phyloP scores from a whole-genome alignment of 2,113 vertebrate genomes.

The Gymnarchus niloticus region DNA sequence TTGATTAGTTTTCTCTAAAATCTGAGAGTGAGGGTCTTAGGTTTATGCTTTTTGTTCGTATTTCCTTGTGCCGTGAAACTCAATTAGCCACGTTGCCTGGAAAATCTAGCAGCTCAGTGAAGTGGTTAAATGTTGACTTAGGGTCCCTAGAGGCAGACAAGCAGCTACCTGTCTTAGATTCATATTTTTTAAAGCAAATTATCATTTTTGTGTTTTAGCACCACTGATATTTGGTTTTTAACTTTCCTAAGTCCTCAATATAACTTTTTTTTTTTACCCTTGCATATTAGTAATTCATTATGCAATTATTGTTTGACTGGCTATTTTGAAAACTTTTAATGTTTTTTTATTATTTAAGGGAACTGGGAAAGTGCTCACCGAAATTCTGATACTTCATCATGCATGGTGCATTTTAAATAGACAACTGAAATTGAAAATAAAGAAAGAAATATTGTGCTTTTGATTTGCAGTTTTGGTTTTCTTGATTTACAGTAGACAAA shows the following conservation, averaged over 20 bases:
- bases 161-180: background rate
- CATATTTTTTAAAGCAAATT: background rate
- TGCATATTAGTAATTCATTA: background rate
- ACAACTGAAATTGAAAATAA: no score
- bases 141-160: background rate
- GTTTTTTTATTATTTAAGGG: background rate
- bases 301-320: background rate
- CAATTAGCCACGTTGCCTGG: background rate
- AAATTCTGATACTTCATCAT: background rate
- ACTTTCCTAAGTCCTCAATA: background rate
- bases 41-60: background rate
- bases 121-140: background rate
- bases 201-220: background rate
- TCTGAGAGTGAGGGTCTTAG: no score
- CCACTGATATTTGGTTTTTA: background rate
- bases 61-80: background rate
- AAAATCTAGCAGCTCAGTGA: background rate
- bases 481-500: background rate
- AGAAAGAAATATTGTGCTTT: no score
- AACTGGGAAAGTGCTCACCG: background rate
- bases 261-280: background rate
- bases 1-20: background rate
- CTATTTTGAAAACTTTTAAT: background rate
- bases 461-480: background rate
- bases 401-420: background rate